A percentile compares a stretch with the other conserved stretches of the same genome.
These are phyloP conservation scores for Pogona vitticeps DNA, from an alignment of 2,113 vertebrate species.

Conservation along the genomic window DNA sequence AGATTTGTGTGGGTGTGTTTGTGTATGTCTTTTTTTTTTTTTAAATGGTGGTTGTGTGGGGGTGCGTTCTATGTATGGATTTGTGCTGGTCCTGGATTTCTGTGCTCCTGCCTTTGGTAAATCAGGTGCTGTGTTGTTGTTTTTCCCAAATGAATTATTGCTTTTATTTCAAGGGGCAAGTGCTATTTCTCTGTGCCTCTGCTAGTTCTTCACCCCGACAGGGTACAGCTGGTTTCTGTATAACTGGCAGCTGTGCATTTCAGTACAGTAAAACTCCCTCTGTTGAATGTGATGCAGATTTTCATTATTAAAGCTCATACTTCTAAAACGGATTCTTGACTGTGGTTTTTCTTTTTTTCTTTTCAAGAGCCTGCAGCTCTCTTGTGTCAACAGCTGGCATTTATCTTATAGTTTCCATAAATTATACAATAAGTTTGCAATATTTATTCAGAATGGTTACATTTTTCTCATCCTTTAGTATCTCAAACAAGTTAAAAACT, in stretches of 20 bases:
- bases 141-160: neutral
- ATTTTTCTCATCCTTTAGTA: neutral
- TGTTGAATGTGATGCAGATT: neutral
- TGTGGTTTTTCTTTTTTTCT: neutral
- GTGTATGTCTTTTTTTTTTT: too few relatives aligned
- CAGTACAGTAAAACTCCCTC: conserved; percentile 23
- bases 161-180: conserved; percentile 9
- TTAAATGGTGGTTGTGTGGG: too few relatives aligned
- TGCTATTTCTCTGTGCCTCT: neutral
- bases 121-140: neutral
- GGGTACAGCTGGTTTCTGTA: conserved; percentile 21
- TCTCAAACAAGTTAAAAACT: neutral
- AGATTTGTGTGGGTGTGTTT: too few relatives aligned
- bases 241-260: neutral
- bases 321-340: neutral
- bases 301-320: neutral
- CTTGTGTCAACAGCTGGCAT: neutral
- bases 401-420: neutral
- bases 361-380: neutral
- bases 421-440: neutral
- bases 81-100: too few relatives aligned
- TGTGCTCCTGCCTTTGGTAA: too few relatives aligned
- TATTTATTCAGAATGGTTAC: neutral
- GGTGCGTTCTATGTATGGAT: too few relatives aligned
- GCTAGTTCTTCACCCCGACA: neutral